Conservation (phyloP, 2,888 invertebrate genomes). For the Parnassius orleans region DNA sequence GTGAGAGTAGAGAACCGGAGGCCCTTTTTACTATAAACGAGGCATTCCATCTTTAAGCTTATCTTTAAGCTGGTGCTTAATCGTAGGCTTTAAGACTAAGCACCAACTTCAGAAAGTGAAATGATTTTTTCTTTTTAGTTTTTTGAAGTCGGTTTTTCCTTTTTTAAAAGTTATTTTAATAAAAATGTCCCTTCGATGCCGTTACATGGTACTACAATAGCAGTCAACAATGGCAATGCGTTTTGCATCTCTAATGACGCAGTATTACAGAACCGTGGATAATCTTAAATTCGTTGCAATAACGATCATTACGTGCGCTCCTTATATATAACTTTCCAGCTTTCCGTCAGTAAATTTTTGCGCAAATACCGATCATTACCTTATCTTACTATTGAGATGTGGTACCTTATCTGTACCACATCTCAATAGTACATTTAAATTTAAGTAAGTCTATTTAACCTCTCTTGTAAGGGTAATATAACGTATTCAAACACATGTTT, state of each 20-base stretch:
- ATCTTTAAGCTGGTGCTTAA: no score
- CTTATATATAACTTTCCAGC: slow-evolving; percentile 14
- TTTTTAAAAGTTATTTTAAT: not conserved
- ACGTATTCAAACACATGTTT: no score
- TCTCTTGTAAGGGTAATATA: no score
- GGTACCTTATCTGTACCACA: not conserved
- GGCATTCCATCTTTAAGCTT: no score
- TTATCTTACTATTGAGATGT: not conserved
- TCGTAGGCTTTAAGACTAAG: no score
- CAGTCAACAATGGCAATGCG: slow-evolving; percentile 3
- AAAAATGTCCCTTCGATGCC: not conserved
- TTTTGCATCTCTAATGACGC: slow-evolving; percentile 15
- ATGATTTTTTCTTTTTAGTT: no score
- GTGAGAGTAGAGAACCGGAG: no score
- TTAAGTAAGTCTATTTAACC: no score
- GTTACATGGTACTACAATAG: slow-evolving; percentile 2
- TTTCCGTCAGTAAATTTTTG: not conserved
- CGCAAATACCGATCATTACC: not conserved
- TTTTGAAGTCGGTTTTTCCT: no score
- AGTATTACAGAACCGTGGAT: slow-evolving; percentile 10
- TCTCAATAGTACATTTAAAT: no score
- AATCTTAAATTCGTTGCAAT: slow-evolving; percentile 21
- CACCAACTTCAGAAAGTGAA: no score
- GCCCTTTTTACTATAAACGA: no score
- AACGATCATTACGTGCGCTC: slow-evolving; percentile 10